These are phyloP conservation scores for Arrhamphus sclerolepis DNA, from an alignment of 2,797 vertebrate genomes.

Conservation along the genomic window DNA sequence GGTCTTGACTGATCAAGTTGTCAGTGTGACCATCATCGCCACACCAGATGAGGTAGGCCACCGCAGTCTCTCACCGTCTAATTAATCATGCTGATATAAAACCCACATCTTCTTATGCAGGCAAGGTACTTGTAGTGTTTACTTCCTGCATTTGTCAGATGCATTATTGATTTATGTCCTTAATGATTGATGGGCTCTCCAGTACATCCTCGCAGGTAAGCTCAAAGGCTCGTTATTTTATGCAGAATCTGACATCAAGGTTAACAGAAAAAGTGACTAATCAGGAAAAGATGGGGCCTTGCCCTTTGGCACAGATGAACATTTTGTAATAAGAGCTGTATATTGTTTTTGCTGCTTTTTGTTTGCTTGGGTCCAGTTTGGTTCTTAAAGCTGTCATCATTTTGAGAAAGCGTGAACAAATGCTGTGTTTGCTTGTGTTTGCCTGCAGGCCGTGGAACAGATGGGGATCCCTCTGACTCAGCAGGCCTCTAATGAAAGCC, in stretches of 20 bases:
- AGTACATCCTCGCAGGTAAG: conserved; percentile 38
- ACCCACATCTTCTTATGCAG: conserved; percentile 16
- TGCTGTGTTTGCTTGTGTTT: conserved; percentile 60
- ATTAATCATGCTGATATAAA: conserved; percentile 41
- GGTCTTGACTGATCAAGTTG: conserved; percentile 94
- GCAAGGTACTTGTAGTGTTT: conserved; percentile 32
- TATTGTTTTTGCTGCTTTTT: conserved; percentile 30
- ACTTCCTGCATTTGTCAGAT: conserved; percentile 50
- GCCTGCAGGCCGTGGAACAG: conserved; percentile 86
- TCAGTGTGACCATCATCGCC: conserved; percentile 99
- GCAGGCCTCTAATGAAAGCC: conserved; percentile 96
- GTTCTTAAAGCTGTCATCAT: conserved; percentile 33
- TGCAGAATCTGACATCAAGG: conserved; percentile 56
- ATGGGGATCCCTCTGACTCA: conserved; percentile 94
- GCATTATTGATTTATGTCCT: conserved; percentile 59
- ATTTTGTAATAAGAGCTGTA: conserved; percentile 30
- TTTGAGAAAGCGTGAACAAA: conserved; percentile 32
- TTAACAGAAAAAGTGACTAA: conserved; percentile 66
- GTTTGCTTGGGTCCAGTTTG: conserved; percentile 29
- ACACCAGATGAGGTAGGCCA: conserved; percentile 93
- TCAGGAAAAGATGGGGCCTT: conserved; percentile 47
- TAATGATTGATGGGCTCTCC: conserved; percentile 55
- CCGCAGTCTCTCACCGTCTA: conserved; percentile 31
- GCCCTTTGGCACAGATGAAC: conserved; percentile 48
- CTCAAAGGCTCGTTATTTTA: conserved; percentile 55